Evolutionary conservation across 2,113 vertebrate species (phyloP).

Genomic region (Gambusia holbrooki): DNA sequence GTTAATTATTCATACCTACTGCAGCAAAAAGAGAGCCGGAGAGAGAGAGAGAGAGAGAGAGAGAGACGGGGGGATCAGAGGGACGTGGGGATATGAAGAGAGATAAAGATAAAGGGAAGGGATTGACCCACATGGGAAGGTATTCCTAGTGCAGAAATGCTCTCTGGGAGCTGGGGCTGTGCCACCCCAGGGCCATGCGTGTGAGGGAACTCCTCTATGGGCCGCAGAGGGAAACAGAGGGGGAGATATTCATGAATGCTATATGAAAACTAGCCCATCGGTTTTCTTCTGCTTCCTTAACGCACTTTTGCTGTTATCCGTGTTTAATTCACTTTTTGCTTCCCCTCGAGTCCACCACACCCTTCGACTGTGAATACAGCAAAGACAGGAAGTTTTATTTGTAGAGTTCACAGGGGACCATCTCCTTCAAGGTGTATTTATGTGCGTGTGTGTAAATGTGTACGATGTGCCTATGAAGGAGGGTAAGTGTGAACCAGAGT

Average conservation of each 20-base stretch:
- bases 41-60: conserved; percentile 23
- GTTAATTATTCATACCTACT: conserved; percentile 79
- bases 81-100: neutral
- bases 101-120: conserved; percentile 36
- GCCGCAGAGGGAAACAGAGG: conserved; percentile 26
- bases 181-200: conserved; percentile 57
- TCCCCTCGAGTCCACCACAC: conserved; percentile 50
- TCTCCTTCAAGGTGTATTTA: conserved; percentile 39
- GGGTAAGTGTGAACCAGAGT: conserved; percentile 43
- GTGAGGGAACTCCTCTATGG: conserved; percentile 65
- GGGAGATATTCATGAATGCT: conserved; percentile 49
- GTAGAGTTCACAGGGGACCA: conserved; percentile 31
- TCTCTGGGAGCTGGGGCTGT: conserved; percentile 59
- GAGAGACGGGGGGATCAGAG: conserved; percentile 13
- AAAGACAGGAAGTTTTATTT: conserved; percentile 47
- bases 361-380: conserved; percentile 35
- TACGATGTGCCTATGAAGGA: conserved; percentile 14
- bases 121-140: conserved; percentile 65
- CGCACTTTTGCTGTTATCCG: conserved; percentile 53
- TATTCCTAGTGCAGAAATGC: conserved; percentile 67
- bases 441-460: conserved; percentile 20
- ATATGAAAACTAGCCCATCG: conserved; percentile 45
- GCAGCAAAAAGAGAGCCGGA: conserved; percentile 55
- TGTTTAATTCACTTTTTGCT: conserved; percentile 47
- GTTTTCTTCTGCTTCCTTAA: conserved; percentile 51